Base-by-base conservation (phyloP, 2,113 vertebrate genomes). In the Urocolius indicus region DNA sequence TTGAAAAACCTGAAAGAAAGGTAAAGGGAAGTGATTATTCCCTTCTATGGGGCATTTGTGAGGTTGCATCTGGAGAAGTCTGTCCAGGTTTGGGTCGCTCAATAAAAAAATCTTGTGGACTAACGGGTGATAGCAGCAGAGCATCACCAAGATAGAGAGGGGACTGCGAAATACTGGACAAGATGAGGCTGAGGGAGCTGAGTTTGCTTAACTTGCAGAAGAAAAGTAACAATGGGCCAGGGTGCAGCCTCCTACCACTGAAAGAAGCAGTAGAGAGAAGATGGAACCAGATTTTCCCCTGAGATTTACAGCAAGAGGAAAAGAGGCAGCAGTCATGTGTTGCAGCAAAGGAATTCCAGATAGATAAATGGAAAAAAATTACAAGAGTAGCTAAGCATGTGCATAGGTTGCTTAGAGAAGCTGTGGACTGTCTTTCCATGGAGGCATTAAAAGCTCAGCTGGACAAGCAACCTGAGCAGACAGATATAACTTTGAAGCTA, bases 371-470 rank as follows among this genome's bases (percentile, higher is more conserved):
- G 43, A 59, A 93, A 77, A 83, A 85, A 77, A 62, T 3, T 29
- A 54, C 13, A 57, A 12, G 29, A 51, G 43, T 29, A 27, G 10
- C 81, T 58, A 67, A 93, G 29, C 75, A 61, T 3, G 68, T 22
- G 62, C 49, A 90, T 16, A 69, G 41, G 49, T 30, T 78, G 69
- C 57, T 45, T 63, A 30, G 48, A 84, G 52, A 87, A 66, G 52
- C 57, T 77, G 49, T 36, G 43, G 77, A 71, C 67, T 65, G 14
- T 61, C 69, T 74, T 52, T 79, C 71, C 74, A 72, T 82, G 52
- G 57, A 75, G 23, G 23, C 75, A 86, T 87, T 87, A 87, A 94
- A 83, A 83, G 32, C 54, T 91, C 77, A 81, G 52, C 75, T 83
- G 62, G 67, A 69, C 26, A 67, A 81, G 73, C 61, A 91, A 91